Evolutionary conservation across 2,797 vertebrate genomes (phyloP).

Genomic region (Siniperca obscura): DNA sequence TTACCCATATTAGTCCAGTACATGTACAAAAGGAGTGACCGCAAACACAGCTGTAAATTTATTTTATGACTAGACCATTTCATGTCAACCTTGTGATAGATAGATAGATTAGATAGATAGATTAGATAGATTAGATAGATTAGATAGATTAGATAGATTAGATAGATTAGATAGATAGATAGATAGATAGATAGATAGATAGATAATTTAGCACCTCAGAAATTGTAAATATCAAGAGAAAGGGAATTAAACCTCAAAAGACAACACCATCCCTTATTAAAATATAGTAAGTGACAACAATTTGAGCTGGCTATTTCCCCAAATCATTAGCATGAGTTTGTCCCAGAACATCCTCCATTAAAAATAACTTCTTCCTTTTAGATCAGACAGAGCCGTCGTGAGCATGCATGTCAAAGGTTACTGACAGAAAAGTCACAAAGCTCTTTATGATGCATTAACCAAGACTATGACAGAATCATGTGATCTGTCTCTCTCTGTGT

Average conservation of each 20-base stretch:
- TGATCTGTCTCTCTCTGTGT: slow-evolving; percentile 5
- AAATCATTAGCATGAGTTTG: neutral
- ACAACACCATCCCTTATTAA: neutral
- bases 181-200: too few species aligned
- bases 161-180: too few species aligned
- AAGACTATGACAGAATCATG: slow-evolving; percentile 17
- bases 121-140: too few species aligned
- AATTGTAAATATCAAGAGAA: neutral
- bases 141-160: too few species aligned
- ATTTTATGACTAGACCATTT: neutral
- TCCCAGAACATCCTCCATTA: neutral
- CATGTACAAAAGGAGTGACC: slow-evolving; percentile 55
- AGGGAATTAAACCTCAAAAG: neutral
- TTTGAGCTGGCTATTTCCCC: neutral
- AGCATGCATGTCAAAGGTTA: slow-evolving; percentile 43
- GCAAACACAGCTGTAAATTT: slow-evolving; percentile 15
- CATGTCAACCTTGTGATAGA: neutral
- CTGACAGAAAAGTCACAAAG: slow-evolving; percentile 24
- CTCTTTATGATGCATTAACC: slow-evolving; percentile 18
- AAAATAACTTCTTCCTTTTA: neutral
- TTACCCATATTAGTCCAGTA: neutral
- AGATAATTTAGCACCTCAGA: neutral
- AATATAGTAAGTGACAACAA: neutral
- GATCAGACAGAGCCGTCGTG: neutral
- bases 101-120: too few species aligned